Conservation (phyloP, 2,888 invertebrate genomes). For the Atrina japonica region DNA sequence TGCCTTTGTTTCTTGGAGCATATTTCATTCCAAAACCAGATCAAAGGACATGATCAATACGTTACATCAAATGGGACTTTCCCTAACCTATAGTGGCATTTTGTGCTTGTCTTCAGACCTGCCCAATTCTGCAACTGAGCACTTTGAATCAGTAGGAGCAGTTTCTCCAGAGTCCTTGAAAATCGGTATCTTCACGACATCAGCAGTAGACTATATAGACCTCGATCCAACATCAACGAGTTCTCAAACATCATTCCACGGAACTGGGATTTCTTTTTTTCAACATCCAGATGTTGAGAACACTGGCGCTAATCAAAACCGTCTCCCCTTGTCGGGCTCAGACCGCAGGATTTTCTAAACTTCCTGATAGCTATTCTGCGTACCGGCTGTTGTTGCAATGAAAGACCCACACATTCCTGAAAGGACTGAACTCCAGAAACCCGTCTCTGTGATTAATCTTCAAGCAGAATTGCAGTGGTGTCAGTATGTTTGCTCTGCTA, state of each 20-base stretch:
- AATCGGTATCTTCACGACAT: conserved; percentile 51
- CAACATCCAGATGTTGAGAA: conserved; percentile 45
- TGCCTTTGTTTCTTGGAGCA: too few species aligned
- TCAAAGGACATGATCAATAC: too few species aligned
- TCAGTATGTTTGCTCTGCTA: neutral
- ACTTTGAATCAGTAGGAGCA: conserved; percentile 38
- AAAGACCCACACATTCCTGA: too few species aligned
- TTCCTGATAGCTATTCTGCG: too few species aligned
- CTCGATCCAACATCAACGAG: conserved; percentile 51
- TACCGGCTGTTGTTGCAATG: too few species aligned
- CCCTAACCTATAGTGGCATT: conserved; percentile 58
- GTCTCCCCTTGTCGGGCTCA: too few species aligned
- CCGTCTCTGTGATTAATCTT: neutral
- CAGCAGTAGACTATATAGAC: conserved; percentile 58
- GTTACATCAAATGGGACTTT: too few species aligned
- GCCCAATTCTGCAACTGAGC: conserved; percentile 35
- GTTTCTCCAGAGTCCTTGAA: conserved; percentile 45
- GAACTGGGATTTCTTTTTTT: conserved; percentile 53
- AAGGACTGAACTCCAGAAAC: too few species aligned
- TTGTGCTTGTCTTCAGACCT: conserved; percentile 53
- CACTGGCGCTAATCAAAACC: too few species aligned
- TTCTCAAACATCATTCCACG: conserved; percentile 40
- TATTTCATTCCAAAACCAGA: too few species aligned
- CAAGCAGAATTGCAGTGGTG: neutral
- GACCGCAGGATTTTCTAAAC: too few species aligned